Evolutionary conservation across 1,140 invertebrate species (phyloP).

Genomic region (Drosophila jambulina): DNA sequence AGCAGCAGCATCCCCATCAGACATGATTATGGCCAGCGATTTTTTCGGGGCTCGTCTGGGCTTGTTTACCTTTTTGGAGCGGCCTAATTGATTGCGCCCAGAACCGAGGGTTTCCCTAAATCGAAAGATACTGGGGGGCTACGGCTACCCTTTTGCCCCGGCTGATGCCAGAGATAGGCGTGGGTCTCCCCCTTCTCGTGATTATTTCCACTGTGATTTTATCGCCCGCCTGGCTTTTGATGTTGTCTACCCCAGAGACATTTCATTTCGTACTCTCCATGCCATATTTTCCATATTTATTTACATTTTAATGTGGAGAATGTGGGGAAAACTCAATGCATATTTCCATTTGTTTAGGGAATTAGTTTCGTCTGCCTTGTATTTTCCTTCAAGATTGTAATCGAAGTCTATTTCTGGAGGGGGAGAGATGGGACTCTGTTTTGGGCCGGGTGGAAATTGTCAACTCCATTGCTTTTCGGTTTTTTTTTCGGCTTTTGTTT

Average conservation of each 20-base stretch:
- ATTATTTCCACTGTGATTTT: slow-evolving; percentile 68
- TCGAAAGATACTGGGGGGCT: slow-evolving; percentile 26
- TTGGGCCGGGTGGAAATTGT: slow-evolving; percentile 38
- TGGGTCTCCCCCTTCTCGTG: slow-evolving; percentile 7
- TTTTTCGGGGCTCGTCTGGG: slow-evolving; percentile 37
- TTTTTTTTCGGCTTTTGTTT: slow-evolving; percentile 53
- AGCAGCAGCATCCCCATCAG: slow-evolving; percentile 26
- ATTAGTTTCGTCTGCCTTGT: slow-evolving; percentile 48
- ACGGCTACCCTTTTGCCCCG: slow-evolving; percentile 15
- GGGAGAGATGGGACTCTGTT: slow-evolving; percentile 33
- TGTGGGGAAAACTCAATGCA: slow-evolving; percentile 57
- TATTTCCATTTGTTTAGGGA: slow-evolving; percentile 76
- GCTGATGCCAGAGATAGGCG: slow-evolving; percentile 28
- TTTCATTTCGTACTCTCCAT: slow-evolving; percentile 37
- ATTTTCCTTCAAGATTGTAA: slow-evolving; percentile 54
- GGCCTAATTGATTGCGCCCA: slow-evolving; percentile 77
- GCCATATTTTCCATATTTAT: slow-evolving; percentile 65
- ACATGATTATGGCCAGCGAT: slow-evolving; percentile 27
- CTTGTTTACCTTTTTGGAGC: slow-evolving; percentile 65
- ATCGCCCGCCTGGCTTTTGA: slow-evolving; percentile 62
- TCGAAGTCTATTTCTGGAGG: slow-evolving; percentile 63
- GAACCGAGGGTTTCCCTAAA: slow-evolving; percentile 28
- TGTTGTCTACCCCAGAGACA: slow-evolving; percentile 32
- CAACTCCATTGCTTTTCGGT: slow-evolving; percentile 30
- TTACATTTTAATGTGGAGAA: slow-evolving; percentile 67